A percentile compares a stretch with the other conserved stretches of the same genome.
phyloP scores from a whole-genome alignment of 1,140 invertebrate species.

The Cherax quadricarinatus region DNA sequence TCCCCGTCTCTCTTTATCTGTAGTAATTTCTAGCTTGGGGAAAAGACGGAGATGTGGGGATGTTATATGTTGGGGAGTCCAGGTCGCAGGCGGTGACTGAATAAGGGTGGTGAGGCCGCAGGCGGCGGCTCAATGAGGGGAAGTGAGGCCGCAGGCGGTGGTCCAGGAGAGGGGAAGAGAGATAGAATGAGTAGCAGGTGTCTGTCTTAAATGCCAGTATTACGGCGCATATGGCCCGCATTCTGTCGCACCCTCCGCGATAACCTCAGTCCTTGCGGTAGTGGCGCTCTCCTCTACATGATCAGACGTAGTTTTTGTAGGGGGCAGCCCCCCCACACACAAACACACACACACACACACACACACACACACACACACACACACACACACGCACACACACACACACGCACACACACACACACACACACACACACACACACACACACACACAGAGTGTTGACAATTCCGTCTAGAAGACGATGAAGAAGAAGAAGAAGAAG shows the following conservation, averaged over 20 bases:
- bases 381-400: too few species aligned
- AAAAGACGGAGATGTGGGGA: not conserved
- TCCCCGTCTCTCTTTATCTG: too few species aligned
- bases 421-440: too few species aligned
- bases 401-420: too few species aligned
- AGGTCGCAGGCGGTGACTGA: not conserved
- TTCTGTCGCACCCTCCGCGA: not conserved
- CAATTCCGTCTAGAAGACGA: too few species aligned
- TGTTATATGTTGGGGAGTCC: not conserved
- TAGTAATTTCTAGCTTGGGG: not conserved
- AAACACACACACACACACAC: too few species aligned
- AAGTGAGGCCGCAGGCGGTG: not conserved
- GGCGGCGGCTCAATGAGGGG: not conserved
- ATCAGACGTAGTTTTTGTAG: too few species aligned
- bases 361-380: too few species aligned
- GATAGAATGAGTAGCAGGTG: constrained; percentile 40
- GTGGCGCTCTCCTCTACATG: too few species aligned
- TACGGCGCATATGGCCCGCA: constrained; percentile 54
- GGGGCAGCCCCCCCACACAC: too few species aligned
- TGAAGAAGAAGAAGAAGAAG: too few species aligned
- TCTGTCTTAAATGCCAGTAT: constrained; percentile 54
- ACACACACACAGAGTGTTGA: too few species aligned
- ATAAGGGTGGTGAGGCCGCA: not conserved
- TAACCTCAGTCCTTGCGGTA: not conserved
- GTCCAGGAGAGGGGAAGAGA: not conserved